phyloP scores from a whole-genome alignment of 2,888 invertebrate genomes.

The Trissoscelio sp. region DNA sequence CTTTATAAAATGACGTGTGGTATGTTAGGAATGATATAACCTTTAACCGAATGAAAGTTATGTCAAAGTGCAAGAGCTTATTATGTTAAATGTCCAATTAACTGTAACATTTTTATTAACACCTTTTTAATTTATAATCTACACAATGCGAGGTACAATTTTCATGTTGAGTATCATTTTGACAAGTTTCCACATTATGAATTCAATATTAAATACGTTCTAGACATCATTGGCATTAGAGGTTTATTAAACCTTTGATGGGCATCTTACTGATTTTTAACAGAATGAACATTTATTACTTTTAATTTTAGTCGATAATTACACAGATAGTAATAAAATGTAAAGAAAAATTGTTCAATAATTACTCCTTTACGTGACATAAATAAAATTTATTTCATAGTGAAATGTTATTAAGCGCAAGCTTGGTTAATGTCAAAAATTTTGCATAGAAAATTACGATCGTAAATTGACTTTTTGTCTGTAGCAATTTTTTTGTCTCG shows the following conservation, averaged over 20 bases:
- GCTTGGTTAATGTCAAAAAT: conserved; percentile 2
- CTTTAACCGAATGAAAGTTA: conserved; percentile 55
- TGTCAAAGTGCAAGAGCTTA: conserved; percentile 51
- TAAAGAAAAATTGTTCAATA: conserved; percentile 2
- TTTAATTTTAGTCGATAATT: conserved; percentile 1
- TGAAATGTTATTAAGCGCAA: conserved; percentile 1
- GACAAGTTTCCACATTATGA: not conserved
- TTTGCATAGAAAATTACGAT: conserved; percentile 15
- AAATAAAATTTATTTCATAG: not conserved
- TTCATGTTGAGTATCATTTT: not conserved
- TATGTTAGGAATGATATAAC: conserved; percentile 55
- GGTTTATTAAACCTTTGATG: not conserved
- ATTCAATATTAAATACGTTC: not conserved
- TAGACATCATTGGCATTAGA: not conserved
- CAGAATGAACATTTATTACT: not conserved
- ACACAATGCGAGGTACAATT: not conserved
- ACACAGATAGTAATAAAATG: not conserved
- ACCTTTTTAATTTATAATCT: not conserved
- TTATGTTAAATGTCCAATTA: not conserved
- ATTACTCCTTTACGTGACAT: not conserved
- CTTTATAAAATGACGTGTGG: conserved; percentile 45
- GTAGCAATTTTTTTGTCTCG: not conserved
- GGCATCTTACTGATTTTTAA: not conserved
- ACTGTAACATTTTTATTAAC: conserved; percentile 16
- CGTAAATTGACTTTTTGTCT: conserved; percentile 13